phyloP scores from a whole-genome alignment of 2,113 vertebrate genomes.

The Gnathonemus longibarbis region DNA sequence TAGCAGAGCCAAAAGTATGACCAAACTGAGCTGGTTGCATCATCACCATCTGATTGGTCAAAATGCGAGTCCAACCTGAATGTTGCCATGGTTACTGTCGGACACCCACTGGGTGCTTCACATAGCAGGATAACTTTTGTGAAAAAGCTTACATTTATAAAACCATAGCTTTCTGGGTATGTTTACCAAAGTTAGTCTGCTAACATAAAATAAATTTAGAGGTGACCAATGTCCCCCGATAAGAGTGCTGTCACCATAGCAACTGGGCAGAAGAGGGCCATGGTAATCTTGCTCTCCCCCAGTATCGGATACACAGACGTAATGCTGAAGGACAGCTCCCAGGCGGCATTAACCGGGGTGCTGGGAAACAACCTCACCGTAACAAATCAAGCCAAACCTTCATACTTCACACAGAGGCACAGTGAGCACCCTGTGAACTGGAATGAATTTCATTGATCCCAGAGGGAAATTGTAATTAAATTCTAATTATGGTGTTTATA shows the following conservation, averaged over 20 bases:
- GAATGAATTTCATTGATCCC: not conserved
- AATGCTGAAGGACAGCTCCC: not conserved
- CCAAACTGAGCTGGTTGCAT: not conserved
- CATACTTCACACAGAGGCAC: not conserved
- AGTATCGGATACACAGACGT: not conserved
- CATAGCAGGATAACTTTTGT: not conserved
- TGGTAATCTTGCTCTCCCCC: not conserved
- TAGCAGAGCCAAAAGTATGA: not conserved
- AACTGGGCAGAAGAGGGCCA: not conserved
- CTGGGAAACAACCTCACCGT: constrained; percentile 16
- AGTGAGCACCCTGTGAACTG: not conserved
- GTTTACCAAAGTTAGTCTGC: not conserved
- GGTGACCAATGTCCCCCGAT: not conserved
- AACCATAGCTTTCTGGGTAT: not conserved
- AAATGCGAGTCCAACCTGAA: not conserved
- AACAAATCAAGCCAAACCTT: not conserved
- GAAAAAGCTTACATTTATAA: not conserved
- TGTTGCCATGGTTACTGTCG: not conserved
- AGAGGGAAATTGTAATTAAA: not conserved
- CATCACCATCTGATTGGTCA: too few species aligned
- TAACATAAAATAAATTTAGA: not conserved
- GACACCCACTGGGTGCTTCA: not conserved
- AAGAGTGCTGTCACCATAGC: not conserved
- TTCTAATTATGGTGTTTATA: not conserved
- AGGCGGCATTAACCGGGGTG: not conserved